Conservation (phyloP, 2,113 vertebrate species). For the Polypterus bichir region DNA sequence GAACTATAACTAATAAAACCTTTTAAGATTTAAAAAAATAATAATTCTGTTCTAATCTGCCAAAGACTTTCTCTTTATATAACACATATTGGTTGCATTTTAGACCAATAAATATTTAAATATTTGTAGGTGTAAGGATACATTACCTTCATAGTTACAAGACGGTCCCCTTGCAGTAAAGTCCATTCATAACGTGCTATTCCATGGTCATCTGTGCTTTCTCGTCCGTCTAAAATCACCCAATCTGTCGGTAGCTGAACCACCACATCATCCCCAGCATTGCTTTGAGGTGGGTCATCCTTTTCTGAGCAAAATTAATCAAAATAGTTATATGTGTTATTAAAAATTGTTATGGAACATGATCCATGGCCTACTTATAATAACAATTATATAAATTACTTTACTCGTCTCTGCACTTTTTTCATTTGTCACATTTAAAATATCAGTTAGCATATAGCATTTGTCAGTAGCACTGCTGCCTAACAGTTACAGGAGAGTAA, state of each 20-base stretch:
- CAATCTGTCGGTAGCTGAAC: slow-evolving; percentile 79
- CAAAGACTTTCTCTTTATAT: no score
- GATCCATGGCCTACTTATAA: neutral
- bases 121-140: no score
- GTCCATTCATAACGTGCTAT: slow-evolving; percentile 76
- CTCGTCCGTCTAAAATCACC: slow-evolving; percentile 76
- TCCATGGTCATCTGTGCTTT: slow-evolving; percentile 75
- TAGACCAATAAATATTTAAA: no score
- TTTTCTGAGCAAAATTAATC: slow-evolving; percentile 32
- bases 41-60: no score
- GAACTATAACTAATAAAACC: no score
- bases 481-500: no score
- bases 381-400: neutral
- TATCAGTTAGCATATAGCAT: no score
- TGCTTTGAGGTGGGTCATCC: slow-evolving; percentile 70
- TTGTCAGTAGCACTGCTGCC: no score
- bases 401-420: no score
- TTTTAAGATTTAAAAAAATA: no score
- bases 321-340: neutral
- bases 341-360: slow-evolving; percentile 16
- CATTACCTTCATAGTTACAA: slow-evolving; percentile 76
- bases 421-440: no score
- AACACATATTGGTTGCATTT: no score
- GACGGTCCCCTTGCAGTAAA: slow-evolving; percentile 63
- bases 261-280: slow-evolving; percentile 75